Evolutionary conservation across 2,797 vertebrate genomes (phyloP).

Genomic region (Sebastiscus albofasciatus): DNA sequence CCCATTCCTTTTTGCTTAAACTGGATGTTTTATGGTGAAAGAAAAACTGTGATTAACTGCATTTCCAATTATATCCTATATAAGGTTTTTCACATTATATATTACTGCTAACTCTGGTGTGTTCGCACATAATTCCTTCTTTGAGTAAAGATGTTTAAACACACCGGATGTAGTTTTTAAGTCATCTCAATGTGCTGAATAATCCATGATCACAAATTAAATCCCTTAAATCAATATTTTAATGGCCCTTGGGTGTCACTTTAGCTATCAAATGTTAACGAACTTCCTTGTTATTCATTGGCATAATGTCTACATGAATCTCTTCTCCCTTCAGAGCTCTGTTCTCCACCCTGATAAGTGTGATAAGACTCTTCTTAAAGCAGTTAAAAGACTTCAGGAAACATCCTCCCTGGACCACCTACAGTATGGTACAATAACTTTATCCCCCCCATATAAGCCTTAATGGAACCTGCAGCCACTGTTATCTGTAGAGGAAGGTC

Average conservation of each 20-base stretch:
- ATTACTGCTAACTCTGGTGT: not conserved
- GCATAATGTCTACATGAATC: not conserved
- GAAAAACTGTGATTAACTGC: not conserved
- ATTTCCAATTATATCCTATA: not conserved
- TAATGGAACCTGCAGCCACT: constrained; percentile 26
- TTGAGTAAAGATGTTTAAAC: not conserved
- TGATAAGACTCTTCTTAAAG: constrained; percentile 16
- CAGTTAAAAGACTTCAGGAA: constrained; percentile 26
- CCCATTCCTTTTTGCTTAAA: not conserved
- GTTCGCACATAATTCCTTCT: not conserved
- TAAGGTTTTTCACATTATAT: not conserved
- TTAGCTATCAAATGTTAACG: not conserved
- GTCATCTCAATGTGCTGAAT: not conserved
- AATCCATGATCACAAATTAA: not conserved
- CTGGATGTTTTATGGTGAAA: not conserved
- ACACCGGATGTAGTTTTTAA: not conserved
- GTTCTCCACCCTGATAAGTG: not conserved
- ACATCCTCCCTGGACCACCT: constrained; percentile 35
- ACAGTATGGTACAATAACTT: not conserved
- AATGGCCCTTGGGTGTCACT: not conserved
- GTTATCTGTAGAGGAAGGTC: constrained; percentile 69
- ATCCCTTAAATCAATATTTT: not conserved
- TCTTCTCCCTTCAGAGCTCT: constrained; percentile 11
- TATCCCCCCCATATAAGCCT: not conserved
- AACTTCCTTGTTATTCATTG: not conserved